Base-by-base conservation (phyloP, 2,888 invertebrate species). In the Hemistola chrysoprasaria region DNA sequence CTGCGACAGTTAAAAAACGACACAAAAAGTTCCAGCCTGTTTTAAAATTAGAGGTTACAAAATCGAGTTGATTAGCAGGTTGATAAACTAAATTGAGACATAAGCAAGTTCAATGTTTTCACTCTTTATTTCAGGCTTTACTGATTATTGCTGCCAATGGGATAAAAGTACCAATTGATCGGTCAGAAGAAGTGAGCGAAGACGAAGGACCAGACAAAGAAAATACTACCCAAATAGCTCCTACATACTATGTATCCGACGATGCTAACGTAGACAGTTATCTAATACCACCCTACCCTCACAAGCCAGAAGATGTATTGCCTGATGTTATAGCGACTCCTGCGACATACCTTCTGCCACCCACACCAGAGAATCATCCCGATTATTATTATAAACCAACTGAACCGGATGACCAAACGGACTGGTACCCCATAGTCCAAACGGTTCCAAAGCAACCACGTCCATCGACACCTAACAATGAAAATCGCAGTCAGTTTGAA, bases 401-500 rank as follows among this genome's bases (percentile, higher is more conserved):
- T 10, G 72, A 75, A 43, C 53, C 77, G 0, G 72, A 61, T 1
- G 67, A 68, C 22, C 84, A 86, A 53, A 71, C 72, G 1, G 88
- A 86, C 26, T 88, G 88, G 88, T 74, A 81, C 50, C 88, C 88
- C 1, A 79, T 87, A 33, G 56, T 68, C 1, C 67, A 78, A 50
- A 26, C 32, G 8, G 37, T 25, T 11, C 47, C 47, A 30, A 11
- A 46, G 9, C 47, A 44, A 11, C 51, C 24, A 22, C 32, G 27
- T 22, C 32, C 66, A 44, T 37, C 50, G 6, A 60, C 69, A 31
- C 67, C 74, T 2, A 65, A 71, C 23, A 57, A 62, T 33, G 49
- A 65, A 41, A 62, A 59, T 35, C 47, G 42, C 29, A 58, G 62
- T 38, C 46, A 59, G 32, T 45, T 53, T 24, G 29, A 50, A 39